Percentiles rank a stretch among this genome's conserved stretches.
phyloP scores from a whole-genome alignment of 2,797 vertebrate genomes.

The Serranus cabrilla region DNA sequence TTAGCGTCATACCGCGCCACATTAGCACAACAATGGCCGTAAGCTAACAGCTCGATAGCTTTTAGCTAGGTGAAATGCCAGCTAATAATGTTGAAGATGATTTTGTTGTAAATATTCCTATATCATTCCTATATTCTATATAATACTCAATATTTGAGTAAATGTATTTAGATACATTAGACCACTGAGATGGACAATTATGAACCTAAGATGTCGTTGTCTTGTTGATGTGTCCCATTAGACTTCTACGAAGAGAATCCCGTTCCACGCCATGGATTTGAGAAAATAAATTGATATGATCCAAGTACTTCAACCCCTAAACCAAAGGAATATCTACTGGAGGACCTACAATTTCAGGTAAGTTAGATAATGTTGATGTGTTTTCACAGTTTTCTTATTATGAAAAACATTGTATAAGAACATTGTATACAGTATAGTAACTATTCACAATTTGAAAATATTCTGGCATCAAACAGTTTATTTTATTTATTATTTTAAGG shows the following conservation, averaged over 20 bases:
- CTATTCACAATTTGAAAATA: neutral
- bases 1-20: neutral
- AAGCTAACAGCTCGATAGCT: neutral
- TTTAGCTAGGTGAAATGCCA: neutral
- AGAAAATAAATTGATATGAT: too few species aligned
- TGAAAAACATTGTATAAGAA: too few species aligned
- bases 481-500: neutral
- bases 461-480: fast-evolving
- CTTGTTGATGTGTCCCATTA: neutral
- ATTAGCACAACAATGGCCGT: neutral
- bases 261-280: neutral
- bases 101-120: too few species aligned
- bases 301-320: neutral
- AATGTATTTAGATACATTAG: neutral
- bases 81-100: too few species aligned
- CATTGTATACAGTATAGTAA: too few species aligned
- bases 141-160: neutral
- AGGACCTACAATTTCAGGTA: neutral
- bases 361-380: neutral
- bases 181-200: neutral
- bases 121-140: too few species aligned
- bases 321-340: neutral
- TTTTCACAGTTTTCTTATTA: neutral
- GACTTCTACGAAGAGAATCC: neutral
- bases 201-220: neutral